Conservation (phyloP, 2,888 invertebrate genomes). For the Sphaerophoria rueppellii region DNA sequence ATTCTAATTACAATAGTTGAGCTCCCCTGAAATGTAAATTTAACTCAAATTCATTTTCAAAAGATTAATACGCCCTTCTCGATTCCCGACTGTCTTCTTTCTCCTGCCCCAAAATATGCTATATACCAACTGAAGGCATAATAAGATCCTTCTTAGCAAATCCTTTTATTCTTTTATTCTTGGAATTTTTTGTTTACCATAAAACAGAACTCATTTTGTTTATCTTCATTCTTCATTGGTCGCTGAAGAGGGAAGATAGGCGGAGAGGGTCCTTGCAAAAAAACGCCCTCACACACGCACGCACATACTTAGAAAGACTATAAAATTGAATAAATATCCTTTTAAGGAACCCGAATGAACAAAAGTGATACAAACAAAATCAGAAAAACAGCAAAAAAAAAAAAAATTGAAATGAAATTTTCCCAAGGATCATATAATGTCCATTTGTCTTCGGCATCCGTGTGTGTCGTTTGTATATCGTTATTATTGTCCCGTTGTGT, state of each 20-base stretch:
- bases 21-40: conserved; percentile 49
- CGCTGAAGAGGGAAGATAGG: background rate
- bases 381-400: no score
- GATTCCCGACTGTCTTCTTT: no score
- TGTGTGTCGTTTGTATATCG: conserved; percentile 1
- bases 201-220: conserved; percentile 25
- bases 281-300: background rate
- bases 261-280: background rate
- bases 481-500: conserved; percentile 27
- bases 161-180: conserved; percentile 7
- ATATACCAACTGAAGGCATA: background rate
- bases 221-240: background rate
- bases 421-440: conserved; percentile 31
- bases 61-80: conserved; percentile 10
- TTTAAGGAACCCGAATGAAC: conserved; percentile 19
- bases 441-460: conserved; percentile 62
- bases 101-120: no score
- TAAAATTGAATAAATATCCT: conserved; percentile 33
- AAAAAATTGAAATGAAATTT: background rate
- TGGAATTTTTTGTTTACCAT: background rate
- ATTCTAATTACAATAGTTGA: conserved; percentile 63
- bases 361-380: background rate
- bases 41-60: conserved; percentile 51
- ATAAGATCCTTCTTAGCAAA: conserved; percentile 8
- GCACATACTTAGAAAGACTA: background rate